Percentiles rank a stretch among this genome's conserved stretches.
Conservation (phyloP, 2,113 vertebrate genomes). For the Embiotoca jacksoni region DNA sequence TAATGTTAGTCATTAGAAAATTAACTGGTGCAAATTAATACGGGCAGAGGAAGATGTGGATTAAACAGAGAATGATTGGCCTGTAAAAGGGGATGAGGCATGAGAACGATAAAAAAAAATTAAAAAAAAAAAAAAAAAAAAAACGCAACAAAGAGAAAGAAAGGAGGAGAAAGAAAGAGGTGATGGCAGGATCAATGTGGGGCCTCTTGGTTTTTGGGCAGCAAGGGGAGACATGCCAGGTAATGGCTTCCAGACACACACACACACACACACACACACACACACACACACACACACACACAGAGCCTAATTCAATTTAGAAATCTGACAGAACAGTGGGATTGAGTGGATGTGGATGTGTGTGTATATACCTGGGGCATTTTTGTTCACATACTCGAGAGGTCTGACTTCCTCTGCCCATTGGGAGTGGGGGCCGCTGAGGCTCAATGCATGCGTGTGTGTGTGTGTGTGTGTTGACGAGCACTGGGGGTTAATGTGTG, state of each 20-base stretch:
- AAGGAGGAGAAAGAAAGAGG: conserved; percentile 26
- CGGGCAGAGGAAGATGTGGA: background rate
- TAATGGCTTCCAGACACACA: conserved; percentile 84
- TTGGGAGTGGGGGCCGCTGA: conserved; percentile 34
- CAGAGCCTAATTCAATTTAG: conserved; percentile 71
- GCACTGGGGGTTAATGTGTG: conserved; percentile 69
- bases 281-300: conserved; percentile 36
- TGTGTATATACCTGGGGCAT: conserved; percentile 52
- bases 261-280: conserved; percentile 33
- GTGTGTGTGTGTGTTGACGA: conserved; percentile 16
- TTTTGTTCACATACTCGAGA: conserved; percentile 53
- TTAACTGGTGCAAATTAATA: background rate
- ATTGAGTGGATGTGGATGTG: conserved; percentile 42
- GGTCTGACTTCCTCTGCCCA: conserved; percentile 60
- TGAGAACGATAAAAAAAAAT: conserved; percentile 30
- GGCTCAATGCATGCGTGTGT: conserved; percentile 14
- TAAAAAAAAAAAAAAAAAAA: too few relatives aligned
- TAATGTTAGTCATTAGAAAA: background rate
- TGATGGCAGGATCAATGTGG: conserved; percentile 61
- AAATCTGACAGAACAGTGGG: conserved; percentile 70
- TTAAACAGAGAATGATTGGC: conserved; percentile 5
- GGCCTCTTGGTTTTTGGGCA: conserved; percentile 69
- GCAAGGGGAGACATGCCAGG: conserved; percentile 66
- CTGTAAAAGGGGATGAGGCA: conserved; percentile 4
- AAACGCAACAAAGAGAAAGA: conserved; percentile 34